Evolutionary conservation across 2,797 vertebrate species (phyloP).

Genomic region (Graptemys geographica): DNA sequence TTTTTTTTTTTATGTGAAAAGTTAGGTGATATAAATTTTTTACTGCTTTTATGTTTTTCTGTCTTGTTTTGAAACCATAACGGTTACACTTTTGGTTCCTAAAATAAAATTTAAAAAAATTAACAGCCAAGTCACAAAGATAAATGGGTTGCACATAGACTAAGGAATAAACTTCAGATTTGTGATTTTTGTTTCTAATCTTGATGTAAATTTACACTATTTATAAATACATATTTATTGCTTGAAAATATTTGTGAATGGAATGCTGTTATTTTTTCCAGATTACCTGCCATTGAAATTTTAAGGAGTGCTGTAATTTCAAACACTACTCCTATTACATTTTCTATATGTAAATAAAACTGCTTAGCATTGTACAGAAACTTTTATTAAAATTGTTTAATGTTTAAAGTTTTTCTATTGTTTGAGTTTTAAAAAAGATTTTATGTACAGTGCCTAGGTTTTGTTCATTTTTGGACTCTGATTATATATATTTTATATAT

Average conservation of each 20-base stretch:
- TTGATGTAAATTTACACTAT: conserved; percentile 99
- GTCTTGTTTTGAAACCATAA: conserved; percentile 88
- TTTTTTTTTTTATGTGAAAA: conserved; percentile 92
- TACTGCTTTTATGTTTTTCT: conserved; percentile 91
- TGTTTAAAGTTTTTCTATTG: conserved; percentile 93
- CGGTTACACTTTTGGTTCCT: conserved; percentile 87
- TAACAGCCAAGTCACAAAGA: conserved; percentile 96
- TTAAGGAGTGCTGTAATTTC: conserved; percentile 99
- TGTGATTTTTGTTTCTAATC: conserved; percentile 99
- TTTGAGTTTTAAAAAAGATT: conserved; percentile 88
- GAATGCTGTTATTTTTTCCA: conserved; percentile 99
- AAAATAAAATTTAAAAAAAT: conserved; percentile 87
- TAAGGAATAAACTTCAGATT: conserved; percentile 97
- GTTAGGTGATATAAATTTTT: conserved; percentile 87
- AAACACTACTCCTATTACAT: conserved; percentile 94
- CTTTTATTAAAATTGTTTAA: conserved; percentile 95
- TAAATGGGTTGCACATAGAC: conserved; percentile 98
- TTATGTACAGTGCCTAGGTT: conserved; percentile 88
- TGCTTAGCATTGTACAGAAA: conserved; percentile 97
- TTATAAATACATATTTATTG: conserved; percentile 99
- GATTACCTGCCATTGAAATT: conserved; percentile 99
- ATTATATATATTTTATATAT: conserved; percentile 91
- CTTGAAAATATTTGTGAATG: conserved; percentile 99
- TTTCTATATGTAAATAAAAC: conserved; percentile 99
- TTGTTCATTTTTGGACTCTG: conserved; percentile 86